These are phyloP conservation scores for Hyperopisus bebe DNA, from an alignment of 2,113 vertebrate species.

Conservation along the genomic window DNA sequence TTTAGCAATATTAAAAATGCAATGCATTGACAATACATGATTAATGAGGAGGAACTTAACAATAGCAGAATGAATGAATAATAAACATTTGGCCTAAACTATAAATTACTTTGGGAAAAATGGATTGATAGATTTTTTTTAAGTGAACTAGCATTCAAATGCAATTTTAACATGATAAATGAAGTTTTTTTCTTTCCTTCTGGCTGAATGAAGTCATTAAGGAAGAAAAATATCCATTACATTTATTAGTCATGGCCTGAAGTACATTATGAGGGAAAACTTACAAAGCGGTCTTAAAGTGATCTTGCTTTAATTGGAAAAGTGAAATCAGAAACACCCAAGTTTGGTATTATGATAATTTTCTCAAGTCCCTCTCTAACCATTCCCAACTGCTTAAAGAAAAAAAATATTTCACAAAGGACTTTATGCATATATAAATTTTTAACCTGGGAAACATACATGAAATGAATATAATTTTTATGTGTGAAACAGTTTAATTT, in stretches of 20 bases:
- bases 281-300: not conserved
- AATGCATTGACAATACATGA: not conserved
- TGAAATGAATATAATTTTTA: not conserved
- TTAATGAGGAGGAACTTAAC: not conserved
- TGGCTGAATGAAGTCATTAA: not conserved
- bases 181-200: not conserved
- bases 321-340: not conserved
- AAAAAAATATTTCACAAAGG: not conserved
- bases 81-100: not conserved
- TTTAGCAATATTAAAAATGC: not conserved
- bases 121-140: not conserved
- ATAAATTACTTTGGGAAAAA: not conserved
- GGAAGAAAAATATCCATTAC: not conserved
- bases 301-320: not conserved
- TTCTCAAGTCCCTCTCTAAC: not conserved
- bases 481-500: slow-evolving; percentile 19
- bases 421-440: not conserved
- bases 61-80: slow-evolving; percentile 1
- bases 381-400: not conserved
- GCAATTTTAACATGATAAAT: not conserved
- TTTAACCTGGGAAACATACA: not conserved
- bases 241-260: not conserved
- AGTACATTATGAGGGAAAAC: not conserved
- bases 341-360: not conserved
- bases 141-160: not conserved